These are phyloP conservation scores for Xenentodon cancila DNA, from an alignment of 2,797 vertebrate genomes.

Conservation along the genomic window DNA sequence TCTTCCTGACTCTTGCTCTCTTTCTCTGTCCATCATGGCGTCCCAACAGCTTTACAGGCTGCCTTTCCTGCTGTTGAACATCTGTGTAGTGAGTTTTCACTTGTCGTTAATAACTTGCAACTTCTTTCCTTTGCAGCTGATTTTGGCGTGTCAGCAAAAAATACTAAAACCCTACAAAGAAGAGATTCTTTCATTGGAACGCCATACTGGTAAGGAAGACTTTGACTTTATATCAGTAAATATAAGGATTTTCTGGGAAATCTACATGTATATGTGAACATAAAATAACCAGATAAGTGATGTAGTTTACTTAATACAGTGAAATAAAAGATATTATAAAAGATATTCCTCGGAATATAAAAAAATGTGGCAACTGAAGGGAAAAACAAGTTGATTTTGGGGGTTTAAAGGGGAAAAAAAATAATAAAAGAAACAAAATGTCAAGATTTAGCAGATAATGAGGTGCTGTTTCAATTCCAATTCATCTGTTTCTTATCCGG, in stretches of 20 bases:
- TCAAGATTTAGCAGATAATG: too few relatives aligned
- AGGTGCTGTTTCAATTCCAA: too few relatives aligned
- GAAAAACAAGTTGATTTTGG: too few relatives aligned
- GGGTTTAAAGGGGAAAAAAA: too few relatives aligned
- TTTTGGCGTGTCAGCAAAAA: conserved; percentile 97
- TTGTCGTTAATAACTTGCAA: background rate
- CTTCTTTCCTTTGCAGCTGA: conserved; percentile 83
- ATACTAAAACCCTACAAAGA: conserved; percentile 92
- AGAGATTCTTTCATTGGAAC: conserved; percentile 98
- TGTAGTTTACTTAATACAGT: background rate
- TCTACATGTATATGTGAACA: background rate
- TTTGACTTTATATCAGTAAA: background rate
- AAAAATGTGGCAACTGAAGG: too few relatives aligned
- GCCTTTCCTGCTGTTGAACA: conserved; percentile 1
- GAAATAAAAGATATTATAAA: background rate
- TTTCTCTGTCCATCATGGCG: conserved; percentile 11
- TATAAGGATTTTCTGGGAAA: background rate
- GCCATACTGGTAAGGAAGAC: conserved; percentile 92
- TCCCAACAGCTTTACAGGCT: conserved; percentile 32
- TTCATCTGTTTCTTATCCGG: too few relatives aligned
- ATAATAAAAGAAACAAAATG: too few relatives aligned
- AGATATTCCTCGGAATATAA: too few relatives aligned
- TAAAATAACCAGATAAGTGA: background rate
- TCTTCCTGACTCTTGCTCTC: conserved; percentile 22
- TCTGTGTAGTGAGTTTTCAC: conserved; percentile 5